Percentiles rank a stretch among this genome's conserved stretches.
Conservation (phyloP, 2,113 vertebrate species). For the Ancistrus triradiatus region DNA sequence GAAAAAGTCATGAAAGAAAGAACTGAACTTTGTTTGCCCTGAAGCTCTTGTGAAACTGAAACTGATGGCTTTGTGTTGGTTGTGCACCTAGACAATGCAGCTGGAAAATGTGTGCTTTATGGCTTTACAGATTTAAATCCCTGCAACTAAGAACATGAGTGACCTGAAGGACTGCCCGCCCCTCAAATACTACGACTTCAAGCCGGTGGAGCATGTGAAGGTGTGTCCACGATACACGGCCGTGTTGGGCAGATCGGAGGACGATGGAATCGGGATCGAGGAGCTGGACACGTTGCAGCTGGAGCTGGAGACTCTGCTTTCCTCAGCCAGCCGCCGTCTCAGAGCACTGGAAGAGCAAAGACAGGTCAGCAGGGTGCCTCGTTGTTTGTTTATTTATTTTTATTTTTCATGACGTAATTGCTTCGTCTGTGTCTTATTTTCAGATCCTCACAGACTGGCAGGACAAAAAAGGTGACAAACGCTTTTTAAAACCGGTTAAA, state of each 20-base stretch:
- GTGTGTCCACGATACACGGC: conserved; percentile 94
- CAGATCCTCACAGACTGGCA: conserved; percentile 99
- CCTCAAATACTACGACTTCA: conserved; percentile 97
- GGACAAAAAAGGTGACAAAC: conserved; percentile 95
- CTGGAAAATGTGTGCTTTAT: no score
- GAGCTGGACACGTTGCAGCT: conserved; percentile 96
- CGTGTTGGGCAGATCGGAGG: conserved; percentile 89
- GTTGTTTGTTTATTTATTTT: not conserved
- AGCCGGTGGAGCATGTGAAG: conserved; percentile 93
- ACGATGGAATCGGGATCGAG: conserved; percentile 96
- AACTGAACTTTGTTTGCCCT: no score
- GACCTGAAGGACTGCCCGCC: conserved; percentile 97
- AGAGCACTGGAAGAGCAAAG: conserved; percentile 92
- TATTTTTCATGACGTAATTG: not conserved
- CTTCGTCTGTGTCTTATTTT: not conserved
- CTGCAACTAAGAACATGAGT: conserved; percentile 73
- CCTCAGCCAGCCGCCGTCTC: conserved; percentile 89
- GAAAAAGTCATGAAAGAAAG: no score
- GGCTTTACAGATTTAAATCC: conserved; percentile 33
- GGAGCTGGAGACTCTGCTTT: conserved; percentile 93
- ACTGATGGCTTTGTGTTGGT: no score
- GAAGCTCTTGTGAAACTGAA: no score
- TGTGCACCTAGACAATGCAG: no score
- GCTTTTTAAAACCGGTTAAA: conserved; percentile 86
- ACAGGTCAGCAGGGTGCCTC: conserved; percentile 72